Conservation (phyloP, 2,888 invertebrate genomes). For the Rhaphigaster nebulosa region DNA sequence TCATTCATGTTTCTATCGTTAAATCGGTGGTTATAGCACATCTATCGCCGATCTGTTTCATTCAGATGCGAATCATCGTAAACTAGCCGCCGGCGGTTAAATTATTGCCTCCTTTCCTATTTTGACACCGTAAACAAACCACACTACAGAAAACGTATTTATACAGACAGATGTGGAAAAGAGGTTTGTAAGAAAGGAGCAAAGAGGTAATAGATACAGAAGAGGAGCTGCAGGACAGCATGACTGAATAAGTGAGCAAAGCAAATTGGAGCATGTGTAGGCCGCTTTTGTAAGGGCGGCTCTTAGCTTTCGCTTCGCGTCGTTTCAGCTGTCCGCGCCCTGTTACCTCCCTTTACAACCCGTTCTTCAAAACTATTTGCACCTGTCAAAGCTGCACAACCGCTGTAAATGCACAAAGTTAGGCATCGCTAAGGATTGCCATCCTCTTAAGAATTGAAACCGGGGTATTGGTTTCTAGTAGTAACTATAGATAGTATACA, state of each 20-base stretch:
- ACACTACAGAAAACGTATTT: not conserved
- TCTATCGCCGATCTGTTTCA: too few relatives aligned
- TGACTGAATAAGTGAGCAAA: conserved; percentile 42
- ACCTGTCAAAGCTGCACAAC: not conserved
- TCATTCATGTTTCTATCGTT: too few relatives aligned
- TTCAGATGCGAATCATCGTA: too few relatives aligned
- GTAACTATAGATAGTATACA: too few relatives aligned
- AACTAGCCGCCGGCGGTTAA: too few relatives aligned
- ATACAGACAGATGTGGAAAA: not conserved
- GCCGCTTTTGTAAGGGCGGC: not conserved
- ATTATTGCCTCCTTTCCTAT: too few relatives aligned
- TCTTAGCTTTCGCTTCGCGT: conserved; percentile 15
- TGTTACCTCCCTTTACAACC: not conserved
- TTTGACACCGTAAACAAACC: too few relatives aligned
- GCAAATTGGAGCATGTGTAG: conserved; percentile 37
- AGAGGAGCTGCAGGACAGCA: not conserved
- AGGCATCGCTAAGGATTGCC: not conserved
- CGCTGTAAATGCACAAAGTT: not conserved
- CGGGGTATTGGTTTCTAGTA: too few relatives aligned
- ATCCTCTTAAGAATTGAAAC: too few relatives aligned
- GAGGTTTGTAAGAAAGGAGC: not conserved
- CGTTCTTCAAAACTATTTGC: not conserved
- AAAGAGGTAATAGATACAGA: conserved; percentile 32
- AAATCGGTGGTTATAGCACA: too few relatives aligned
- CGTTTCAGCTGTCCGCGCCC: conserved; percentile 7